Conservation (phyloP, 2,797 vertebrate species). For the Sciaenops ocellatus region DNA sequence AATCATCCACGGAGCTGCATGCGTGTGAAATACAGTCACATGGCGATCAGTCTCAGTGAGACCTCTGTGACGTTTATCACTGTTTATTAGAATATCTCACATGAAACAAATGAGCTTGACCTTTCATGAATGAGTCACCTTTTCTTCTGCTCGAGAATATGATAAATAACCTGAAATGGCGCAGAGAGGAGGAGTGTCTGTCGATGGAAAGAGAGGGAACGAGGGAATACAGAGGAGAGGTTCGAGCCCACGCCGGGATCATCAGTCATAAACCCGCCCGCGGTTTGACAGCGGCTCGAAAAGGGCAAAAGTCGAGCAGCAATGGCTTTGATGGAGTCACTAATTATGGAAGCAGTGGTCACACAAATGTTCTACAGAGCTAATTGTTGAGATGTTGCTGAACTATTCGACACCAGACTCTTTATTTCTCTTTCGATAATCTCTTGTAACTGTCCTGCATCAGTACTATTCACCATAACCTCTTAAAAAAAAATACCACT, state of each 20-base stretch:
- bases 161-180: slow-evolving; percentile 55
- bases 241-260: background rate
- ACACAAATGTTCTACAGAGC: background rate
- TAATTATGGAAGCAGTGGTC: background rate
- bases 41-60: slow-evolving; percentile 61
- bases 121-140: slow-evolving; percentile 64
- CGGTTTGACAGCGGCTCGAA: slow-evolving; percentile 21
- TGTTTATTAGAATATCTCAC: slow-evolving; percentile 68
- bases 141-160: slow-evolving; percentile 41
- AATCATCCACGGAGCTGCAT: slow-evolving; percentile 65
- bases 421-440: background rate
- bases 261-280: slow-evolving; percentile 45
- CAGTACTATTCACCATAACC: too few relatives aligned
- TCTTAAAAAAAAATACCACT: too few relatives aligned
- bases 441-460: background rate
- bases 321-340: background rate
- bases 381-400: background rate
- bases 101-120: slow-evolving; percentile 72
- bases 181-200: slow-evolving; percentile 34
- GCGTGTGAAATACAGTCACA: slow-evolving; percentile 32
- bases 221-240: slow-evolving; percentile 18
- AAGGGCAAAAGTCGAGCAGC: slow-evolving; percentile 20
- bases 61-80: slow-evolving; percentile 53
- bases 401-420: background rate
- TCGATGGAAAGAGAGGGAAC: slow-evolving; percentile 16